Base-by-base conservation (phyloP, 2,888 invertebrate genomes). In the Neoascia interrupta region DNA sequence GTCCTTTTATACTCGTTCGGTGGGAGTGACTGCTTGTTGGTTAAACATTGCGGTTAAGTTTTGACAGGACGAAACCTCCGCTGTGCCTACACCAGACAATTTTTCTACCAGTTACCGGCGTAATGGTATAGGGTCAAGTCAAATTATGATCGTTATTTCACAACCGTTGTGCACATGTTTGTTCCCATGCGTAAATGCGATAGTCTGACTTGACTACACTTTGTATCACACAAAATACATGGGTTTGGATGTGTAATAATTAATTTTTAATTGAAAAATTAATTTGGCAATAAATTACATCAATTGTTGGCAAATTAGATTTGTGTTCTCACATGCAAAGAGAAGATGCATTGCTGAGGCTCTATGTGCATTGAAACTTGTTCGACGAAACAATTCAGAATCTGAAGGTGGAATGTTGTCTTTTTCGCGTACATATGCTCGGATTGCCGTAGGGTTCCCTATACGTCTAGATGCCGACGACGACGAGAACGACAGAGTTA, bases 401-500 rank as follows among this genome's bases (percentile, higher is more conserved):
- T 76, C 19, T 51, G 60, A n/a, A n/a, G n/a, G 26, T 45, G 68
- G 79, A 73, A 79, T 79, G 41, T 39, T 4, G 64, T 72, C 53
- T 64, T 63, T 70, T 56, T 56, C 61, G 28, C 72, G 51, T 43
- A 79, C 79, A 76, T 72, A 72, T 76, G 76, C 53, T 37, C 53
- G 60, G 76, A 73, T 73, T 79, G 79, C 54, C 61, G 45, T 51
- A n/a, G n/a, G n/a, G n/a, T 54, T 43, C 36, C 36, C n/a, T n/a
- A n/a, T n/a, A n/a, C 5, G 21, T 54, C 39, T 49, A 54, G 58
- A 72, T 72, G 66, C 76, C 56, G 66, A 66, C 58, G 64, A 63
- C 23, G 37, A 15, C 15, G 10, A 19, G 2, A 11, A 10, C 58
- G 73, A 58, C 81, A 82, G 82, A 84, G 81, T 81, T 84, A 87